These are phyloP conservation scores for Heliothis virescens DNA, from an alignment of 1,140 invertebrate species.

Conservation along the genomic window DNA sequence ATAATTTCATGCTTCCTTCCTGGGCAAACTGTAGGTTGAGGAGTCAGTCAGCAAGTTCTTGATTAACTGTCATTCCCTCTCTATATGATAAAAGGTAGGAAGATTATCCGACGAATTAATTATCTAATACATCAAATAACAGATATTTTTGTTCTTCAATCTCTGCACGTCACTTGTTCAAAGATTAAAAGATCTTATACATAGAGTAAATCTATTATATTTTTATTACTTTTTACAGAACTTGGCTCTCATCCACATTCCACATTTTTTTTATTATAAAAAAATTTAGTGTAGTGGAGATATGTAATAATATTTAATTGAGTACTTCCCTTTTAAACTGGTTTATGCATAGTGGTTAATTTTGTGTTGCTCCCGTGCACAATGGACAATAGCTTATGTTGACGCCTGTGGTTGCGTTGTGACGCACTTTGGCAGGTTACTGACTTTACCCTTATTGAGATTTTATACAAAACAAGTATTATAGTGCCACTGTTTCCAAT, in stretches of 20 bases:
- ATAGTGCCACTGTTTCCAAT: too few relatives aligned
- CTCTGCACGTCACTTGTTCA: too few relatives aligned
- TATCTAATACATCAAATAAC: too few relatives aligned
- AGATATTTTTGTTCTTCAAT: too few relatives aligned
- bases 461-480: not conserved
- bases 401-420: not conserved
- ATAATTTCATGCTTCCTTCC: too few relatives aligned
- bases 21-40: too few relatives aligned
- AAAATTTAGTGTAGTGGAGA: slow-evolving; percentile 2
- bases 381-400: slow-evolving; percentile 17
- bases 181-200: too few relatives aligned
- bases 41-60: too few relatives aligned
- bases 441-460: slow-evolving; percentile 2
- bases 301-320: slow-evolving; percentile 40
- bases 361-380: slow-evolving; percentile 5
- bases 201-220: too few relatives aligned
- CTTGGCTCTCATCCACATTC: slow-evolving; percentile 38
- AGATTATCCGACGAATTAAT: too few relatives aligned
- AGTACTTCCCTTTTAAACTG: slow-evolving; percentile 29
- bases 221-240: slow-evolving; percentile 3
- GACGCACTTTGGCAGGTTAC: slow-evolving; percentile 13
- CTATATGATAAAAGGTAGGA: too few relatives aligned
- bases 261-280: slow-evolving; percentile 22
- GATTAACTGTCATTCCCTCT: too few relatives aligned
- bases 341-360: slow-evolving; percentile 17